Percentiles rank a stretch among this genome's conserved stretches.
Evolutionary conservation across 2,888 invertebrate genomes (phyloP).

Genomic region (Gastrophysa polygoni): DNA sequence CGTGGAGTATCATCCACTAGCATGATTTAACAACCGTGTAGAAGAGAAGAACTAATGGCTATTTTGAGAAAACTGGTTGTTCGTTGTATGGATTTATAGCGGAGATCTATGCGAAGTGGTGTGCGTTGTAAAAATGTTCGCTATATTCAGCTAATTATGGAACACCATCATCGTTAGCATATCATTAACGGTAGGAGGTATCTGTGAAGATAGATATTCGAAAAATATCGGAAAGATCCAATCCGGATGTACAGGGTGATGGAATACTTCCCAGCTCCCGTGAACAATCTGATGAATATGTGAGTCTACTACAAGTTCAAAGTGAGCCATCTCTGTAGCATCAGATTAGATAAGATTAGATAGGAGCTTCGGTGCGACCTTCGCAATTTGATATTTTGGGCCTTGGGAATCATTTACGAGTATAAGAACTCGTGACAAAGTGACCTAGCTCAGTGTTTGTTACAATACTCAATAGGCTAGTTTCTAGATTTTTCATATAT

Average conservation of each 20-base stretch:
- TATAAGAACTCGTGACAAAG: too few relatives aligned
- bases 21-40: neutral
- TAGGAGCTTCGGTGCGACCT: too few relatives aligned
- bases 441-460: too few relatives aligned
- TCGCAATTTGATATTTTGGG: too few relatives aligned
- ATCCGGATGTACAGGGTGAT: neutral
- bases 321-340: too few relatives aligned
- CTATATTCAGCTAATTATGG: conserved; percentile 42
- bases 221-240: neutral
- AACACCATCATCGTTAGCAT: conserved; percentile 41
- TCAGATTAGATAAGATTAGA: too few relatives aligned
- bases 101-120: conserved; percentile 27
- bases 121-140: conserved; percentile 33
- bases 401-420: too few relatives aligned
- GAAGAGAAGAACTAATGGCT: conserved; percentile 26
- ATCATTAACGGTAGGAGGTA: conserved; percentile 34
- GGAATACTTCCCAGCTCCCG: too few relatives aligned
- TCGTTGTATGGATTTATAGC: conserved; percentile 39
- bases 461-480: too few relatives aligned
- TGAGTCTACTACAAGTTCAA: too few relatives aligned
- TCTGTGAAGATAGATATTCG: neutral
- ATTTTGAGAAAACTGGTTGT: conserved; percentile 45
- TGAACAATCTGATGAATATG: too few relatives aligned
- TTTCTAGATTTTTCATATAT: too few relatives aligned
- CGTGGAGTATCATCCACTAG: neutral